phyloP scores from a whole-genome alignment of 2,888 invertebrate genomes.

The Lumbricus terrestris region DNA sequence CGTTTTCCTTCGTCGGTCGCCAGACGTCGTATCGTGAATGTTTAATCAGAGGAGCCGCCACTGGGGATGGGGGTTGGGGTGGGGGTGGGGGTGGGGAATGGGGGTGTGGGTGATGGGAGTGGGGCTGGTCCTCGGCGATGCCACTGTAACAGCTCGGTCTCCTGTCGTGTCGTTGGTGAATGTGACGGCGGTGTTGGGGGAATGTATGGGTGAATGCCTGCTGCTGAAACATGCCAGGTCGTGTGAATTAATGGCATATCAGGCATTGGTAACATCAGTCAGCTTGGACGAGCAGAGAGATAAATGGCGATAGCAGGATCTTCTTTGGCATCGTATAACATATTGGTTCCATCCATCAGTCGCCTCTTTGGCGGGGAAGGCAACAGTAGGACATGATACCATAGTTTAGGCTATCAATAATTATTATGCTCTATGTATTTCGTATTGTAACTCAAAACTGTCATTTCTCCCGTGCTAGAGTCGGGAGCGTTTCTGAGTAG shows the following conservation, averaged over 20 bases:
- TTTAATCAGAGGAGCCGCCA: neutral
- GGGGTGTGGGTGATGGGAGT: too few relatives aligned
- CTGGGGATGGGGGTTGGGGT: neutral
- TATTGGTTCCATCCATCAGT: neutral
- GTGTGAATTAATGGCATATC: neutral
- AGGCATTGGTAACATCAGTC: neutral
- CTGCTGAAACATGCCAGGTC: neutral
- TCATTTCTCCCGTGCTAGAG: too few relatives aligned
- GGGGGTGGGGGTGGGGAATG: neutral
- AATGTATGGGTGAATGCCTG: neutral
- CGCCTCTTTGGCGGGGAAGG: too few relatives aligned
- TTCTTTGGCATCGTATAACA: neutral
- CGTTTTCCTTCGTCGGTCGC: neutral
- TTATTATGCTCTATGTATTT: too few relatives aligned
- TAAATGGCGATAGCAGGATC: neutral
- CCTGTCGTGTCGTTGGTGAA: neutral
- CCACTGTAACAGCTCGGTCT: neutral
- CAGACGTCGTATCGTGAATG: neutral
- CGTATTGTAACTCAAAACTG: too few relatives aligned
- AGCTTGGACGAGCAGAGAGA: neutral
- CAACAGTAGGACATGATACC: too few relatives aligned
- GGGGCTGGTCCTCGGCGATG: too few relatives aligned
- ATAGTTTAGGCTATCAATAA: too few relatives aligned
- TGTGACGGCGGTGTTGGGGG: neutral
- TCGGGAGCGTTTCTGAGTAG: too few relatives aligned